Evolutionary conservation across 2,113 vertebrate species (phyloP).

Genomic region (Cyprinodon tularosa): DNA sequence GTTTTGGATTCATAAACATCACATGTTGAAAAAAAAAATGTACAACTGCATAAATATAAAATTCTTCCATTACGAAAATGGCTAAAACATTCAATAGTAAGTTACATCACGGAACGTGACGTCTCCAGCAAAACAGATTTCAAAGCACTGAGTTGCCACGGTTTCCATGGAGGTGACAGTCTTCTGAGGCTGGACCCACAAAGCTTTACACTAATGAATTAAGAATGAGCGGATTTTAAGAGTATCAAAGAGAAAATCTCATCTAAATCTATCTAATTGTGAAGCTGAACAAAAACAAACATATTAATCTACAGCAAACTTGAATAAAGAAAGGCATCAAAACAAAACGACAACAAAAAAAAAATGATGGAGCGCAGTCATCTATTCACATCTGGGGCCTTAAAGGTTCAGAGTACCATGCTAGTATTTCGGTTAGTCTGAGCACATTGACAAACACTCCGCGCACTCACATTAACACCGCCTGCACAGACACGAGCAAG

Average conservation of each 20-base stretch:
- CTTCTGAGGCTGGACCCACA: conserved; percentile 81
- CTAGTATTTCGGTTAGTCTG: conserved; percentile 91
- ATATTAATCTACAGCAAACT: conserved; percentile 68
- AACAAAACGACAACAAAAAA: conserved; percentile 40
- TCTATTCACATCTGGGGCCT: conserved; percentile 73
- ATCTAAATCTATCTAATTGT: conserved; percentile 72
- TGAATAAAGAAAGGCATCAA: conserved; percentile 66
- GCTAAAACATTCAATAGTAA: conserved; percentile 98
- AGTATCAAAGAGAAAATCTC: conserved; percentile 71
- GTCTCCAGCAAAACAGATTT: conserved; percentile 88
- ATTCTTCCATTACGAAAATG: conserved; percentile 99
- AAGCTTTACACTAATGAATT: conserved; percentile 76
- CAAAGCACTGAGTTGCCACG: conserved; percentile 83
- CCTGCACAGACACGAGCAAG: conserved; percentile 46
- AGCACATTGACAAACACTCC: conserved; percentile 81
- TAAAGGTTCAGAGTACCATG: conserved; percentile 87
- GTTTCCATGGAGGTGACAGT: conserved; percentile 78
- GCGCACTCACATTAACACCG: conserved; percentile 62
- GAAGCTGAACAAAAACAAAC: conserved; percentile 74
- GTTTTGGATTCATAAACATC: conserved; percentile 97
- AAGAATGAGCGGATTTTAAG: conserved; percentile 69
- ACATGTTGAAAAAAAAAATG: conserved; percentile 95
- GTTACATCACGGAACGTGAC: conserved; percentile 93
- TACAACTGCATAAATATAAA: conserved; percentile 99
- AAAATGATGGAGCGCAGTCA: conserved; percentile 87